A percentile compares a stretch with the other conserved stretches of the same genome.
phyloP scores from a whole-genome alignment of 2,797 vertebrate species.

The Sebastes baramenuke region DNA sequence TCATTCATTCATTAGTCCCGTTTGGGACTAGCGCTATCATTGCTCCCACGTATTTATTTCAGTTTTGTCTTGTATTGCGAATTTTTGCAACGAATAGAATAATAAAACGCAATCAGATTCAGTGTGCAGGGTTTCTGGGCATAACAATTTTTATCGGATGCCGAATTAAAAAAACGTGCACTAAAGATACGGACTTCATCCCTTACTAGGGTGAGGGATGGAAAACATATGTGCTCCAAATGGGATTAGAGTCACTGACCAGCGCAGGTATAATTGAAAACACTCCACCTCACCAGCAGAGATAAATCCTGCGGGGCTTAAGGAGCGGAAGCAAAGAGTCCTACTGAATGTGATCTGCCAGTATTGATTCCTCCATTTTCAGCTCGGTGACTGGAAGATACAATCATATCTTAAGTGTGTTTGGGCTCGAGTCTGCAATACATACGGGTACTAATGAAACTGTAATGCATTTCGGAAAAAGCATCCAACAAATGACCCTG shows the following conservation, averaged over 20 bases:
- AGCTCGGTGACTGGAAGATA: background rate
- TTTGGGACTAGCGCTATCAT: too few species aligned
- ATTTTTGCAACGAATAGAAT: too few species aligned
- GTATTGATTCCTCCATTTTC: constrained; percentile 1
- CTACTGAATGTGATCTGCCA: background rate
- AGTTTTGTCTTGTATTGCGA: too few species aligned
- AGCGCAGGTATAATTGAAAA: background rate
- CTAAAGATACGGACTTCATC: too few species aligned
- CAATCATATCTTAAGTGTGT: background rate
- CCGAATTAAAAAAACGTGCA: too few species aligned
- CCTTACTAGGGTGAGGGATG: too few species aligned
- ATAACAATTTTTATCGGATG: too few species aligned
- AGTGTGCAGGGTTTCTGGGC: too few species aligned
- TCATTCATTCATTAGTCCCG: too few species aligned
- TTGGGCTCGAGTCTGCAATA: background rate
- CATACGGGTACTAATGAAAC: background rate
- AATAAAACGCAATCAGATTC: too few species aligned
- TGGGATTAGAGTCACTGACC: background rate
- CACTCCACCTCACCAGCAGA: background rate
- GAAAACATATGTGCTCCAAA: background rate
- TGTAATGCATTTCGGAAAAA: background rate
- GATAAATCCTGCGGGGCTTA: background rate
- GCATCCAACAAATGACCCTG: background rate
- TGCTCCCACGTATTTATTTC: too few species aligned
- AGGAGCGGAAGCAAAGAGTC: background rate